Evolutionary conservation across 92 coral and sea anemone species (phyloP), one percentile per base, ranked within the genome.

Genomic region (Bergia sp.): DNA sequence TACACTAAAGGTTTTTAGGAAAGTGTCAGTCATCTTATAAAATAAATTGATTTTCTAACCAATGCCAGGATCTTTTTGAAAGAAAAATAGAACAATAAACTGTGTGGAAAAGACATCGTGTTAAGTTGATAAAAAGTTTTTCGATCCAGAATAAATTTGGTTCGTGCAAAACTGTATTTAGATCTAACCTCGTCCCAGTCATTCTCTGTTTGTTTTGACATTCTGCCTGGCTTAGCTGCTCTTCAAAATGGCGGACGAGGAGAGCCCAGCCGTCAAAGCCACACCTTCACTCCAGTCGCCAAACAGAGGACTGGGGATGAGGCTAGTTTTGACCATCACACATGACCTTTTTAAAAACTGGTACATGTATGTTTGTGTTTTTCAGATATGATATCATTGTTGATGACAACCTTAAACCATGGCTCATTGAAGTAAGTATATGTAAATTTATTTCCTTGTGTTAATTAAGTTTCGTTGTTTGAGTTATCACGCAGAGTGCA

Each of bases 331-430:
- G 29, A 16, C 2, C 69, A 3, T 18, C 2, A 61, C 69, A 61
- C 23, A 23, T 18, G 21, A 61, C 69, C 29, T 18, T 61, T 61
- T 20, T 18, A 21, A 13, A 57, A 57, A 15, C 53, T 42, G 58
- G 0, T 9, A 36, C n/a, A n/a, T 76, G 7, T 38, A 1, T 21
- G 55, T 58, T 7, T 69, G 37, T 74, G 43, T 64, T 88, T 87
- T 91, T 7, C 80, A 95, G 98, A 21, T 97, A 97, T 91, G 99
- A 97, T 86, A 95, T 97, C 72, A 97, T 97, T 39, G 92, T 97
- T 79, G 99, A 97, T 89, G 99, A 97, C 73, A 97, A 97, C 84
- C 95, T 97, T 21, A 97, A 97, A 75, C 99, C 99, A 9, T 97
- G 99, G 99, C 93, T 97, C 74, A 97, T 97, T 64, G 99, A 97